Conservation (phyloP, 2,888 invertebrate genomes). For the Scaptomyza polygonia region DNA sequence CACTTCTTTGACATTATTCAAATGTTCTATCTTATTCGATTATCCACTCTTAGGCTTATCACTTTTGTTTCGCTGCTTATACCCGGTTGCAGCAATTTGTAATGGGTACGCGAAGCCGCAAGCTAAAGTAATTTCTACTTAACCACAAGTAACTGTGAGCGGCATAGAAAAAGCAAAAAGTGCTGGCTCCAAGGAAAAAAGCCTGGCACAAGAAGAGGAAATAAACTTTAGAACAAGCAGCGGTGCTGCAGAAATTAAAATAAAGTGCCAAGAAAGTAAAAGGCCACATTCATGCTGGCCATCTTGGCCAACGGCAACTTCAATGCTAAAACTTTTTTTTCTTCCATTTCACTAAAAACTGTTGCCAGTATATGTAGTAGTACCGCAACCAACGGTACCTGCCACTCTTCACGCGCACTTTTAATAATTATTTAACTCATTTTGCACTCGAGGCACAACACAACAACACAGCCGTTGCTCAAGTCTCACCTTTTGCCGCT, state of each 20-base stretch:
- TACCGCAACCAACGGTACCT: neutral
- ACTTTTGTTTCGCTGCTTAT: neutral
- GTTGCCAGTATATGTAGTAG: slow-evolving; percentile 35
- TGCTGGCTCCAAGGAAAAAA: slow-evolving; percentile 35
- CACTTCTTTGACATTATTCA: no score
- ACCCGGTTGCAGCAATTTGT: neutral
- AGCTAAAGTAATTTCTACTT: slow-evolving; percentile 71
- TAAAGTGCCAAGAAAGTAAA: slow-evolving; percentile 78
- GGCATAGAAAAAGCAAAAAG: slow-evolving; percentile 51
- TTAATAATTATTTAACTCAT: slow-evolving; percentile 77
- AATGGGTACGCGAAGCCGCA: slow-evolving; percentile 42
- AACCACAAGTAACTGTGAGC: slow-evolving; percentile 58
- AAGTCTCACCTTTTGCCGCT: slow-evolving; percentile 57
- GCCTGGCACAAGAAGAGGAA: slow-evolving; percentile 4
- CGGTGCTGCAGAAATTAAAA: slow-evolving; percentile 70
- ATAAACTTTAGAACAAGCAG: slow-evolving; percentile 52
- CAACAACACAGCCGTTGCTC: slow-evolving; percentile 46
- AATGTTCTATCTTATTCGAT: no score
- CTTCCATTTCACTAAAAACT: slow-evolving; percentile 16
- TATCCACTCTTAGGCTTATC: neutral
- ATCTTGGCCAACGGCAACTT: slow-evolving; percentile 63
- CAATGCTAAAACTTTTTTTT: slow-evolving; percentile 42
- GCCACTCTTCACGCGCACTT: slow-evolving; percentile 26
- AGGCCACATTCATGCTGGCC: slow-evolving; percentile 32
- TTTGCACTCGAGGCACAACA: slow-evolving; percentile 64